Evolutionary conservation across 2,888 invertebrate genomes (phyloP), one percentile per base, ranked within the genome.

Genomic region (Andrena chrysosceles): DNA sequence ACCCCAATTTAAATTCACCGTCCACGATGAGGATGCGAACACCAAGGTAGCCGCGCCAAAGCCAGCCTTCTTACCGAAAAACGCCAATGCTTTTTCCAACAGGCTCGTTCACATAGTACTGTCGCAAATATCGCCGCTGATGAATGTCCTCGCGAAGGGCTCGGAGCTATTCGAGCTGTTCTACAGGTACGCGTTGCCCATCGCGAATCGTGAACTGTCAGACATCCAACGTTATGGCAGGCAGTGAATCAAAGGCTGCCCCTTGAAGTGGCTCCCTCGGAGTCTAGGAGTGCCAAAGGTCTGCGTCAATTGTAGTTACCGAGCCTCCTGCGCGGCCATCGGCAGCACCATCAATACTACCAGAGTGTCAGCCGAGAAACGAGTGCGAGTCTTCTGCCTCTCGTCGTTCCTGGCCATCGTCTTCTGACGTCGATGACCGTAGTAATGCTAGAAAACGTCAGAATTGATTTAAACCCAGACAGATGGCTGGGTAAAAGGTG

Each of bases 221-320:
- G 84, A 60, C 64, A 31, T 20, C 67, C 67, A 77, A 68, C 71
- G 83, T 86, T 89, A 89, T 81, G 80, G 81, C 80, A 70, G 79
- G 85, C 77, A 83, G 84, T 90, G 90, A 90, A 90, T 90, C 90
- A 89, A 85, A 77, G 72, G 81, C 77, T 77, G 88, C 81, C 85
- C 75, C 81, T 85, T 75, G 85, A 74, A 81, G 83, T 77, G 85
- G 85, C 83, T 84, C 74, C 85, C 86, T 81, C 83, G 84, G 83
- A 87, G 83, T 71, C 82, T 72, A 33, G 73, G 48, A 69, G 81
- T 83, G 81, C 82, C 87, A 86, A 71, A 89, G 89, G 88, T 90
- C 84, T 79, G 29, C 87, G 86, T 84, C 87, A 85, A 90, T 90
- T 89, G 88, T 90, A 81, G 84, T 83, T 76, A 69, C 83, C 83